Conservation (phyloP, 30 jellyfish, hydroid and myxozoan genomes). For the Nemopilema nomurai region DNA sequence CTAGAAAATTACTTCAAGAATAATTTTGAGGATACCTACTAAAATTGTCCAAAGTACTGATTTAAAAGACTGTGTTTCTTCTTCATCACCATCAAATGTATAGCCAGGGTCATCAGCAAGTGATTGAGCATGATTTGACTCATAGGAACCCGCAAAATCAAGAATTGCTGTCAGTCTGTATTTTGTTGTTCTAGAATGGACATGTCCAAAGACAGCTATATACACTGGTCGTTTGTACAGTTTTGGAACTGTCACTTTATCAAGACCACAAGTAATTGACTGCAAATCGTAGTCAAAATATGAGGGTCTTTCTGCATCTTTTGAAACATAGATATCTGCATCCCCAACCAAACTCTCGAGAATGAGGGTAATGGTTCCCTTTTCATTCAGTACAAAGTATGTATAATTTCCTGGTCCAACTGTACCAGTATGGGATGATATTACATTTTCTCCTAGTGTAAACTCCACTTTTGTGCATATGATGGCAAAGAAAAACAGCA, state of each 20-base stretch:
- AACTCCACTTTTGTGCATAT: constrained; percentile 1
- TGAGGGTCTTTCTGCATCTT: constrained; percentile 54
- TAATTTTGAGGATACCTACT: constrained; percentile 65
- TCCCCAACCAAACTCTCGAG: constrained; percentile 74
- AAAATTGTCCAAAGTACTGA: constrained; percentile 66
- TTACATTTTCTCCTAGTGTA: constrained; percentile 27
- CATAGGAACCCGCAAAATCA: constrained; percentile 43
- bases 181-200: constrained; percentile 57
- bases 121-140: background rate
- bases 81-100: constrained; percentile 25
- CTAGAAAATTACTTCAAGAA: constrained; percentile 62
- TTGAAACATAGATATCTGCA: constrained; percentile 86
- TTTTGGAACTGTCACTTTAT: constrained; percentile 73
- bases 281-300: constrained; percentile 77
- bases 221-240: constrained; percentile 70
- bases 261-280: constrained; percentile 88
- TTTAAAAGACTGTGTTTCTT: constrained; percentile 49
- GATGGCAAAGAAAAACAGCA: background rate
- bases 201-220: constrained; percentile 86
- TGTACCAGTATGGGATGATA: constrained; percentile 47
- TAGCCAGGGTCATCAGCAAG: background rate
- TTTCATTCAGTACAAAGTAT: constrained; percentile 67
- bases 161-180: constrained; percentile 71
- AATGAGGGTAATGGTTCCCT: constrained; percentile 73
- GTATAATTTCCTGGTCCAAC: constrained; percentile 92